Base-by-base conservation (phyloP, 1,140 invertebrate species). In the Caenorhabditis brenneri region DNA sequence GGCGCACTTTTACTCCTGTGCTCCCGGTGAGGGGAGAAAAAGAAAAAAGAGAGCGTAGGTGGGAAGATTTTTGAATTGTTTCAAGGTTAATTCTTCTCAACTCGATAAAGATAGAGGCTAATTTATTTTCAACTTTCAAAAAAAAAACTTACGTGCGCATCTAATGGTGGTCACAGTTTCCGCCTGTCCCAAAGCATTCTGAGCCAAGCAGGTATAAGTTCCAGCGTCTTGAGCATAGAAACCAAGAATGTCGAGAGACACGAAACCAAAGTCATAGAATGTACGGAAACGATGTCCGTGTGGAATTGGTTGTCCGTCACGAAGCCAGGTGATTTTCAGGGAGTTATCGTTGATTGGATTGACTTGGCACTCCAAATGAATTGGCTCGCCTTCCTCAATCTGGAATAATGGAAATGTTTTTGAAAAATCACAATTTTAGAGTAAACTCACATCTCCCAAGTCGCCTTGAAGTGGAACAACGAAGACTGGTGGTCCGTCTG, bases 281-380 rank as follows among this genome's bases (percentile, higher is more conserved):
- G 95, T 96, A 88, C 94, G 94, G 92, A 97, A 97, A 88, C 96
- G 93, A 10, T 96, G 96, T 55, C 93, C 90, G 81, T 86, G 84
- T 10, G 87, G 89, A 53, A 91, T 48, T 12, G 90, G 89, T 7
- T 84, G 78, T 39, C 88, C 90, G 80, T 90, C 85, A 24, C 84
- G 82, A 9, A 90, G 97, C 97, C 97, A 99, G 92, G 98, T 96
- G 80, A 99, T 96, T 91, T 94, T 95, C 87, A 99, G 93, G 87
- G 96, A 95, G 1, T 96, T 94, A 91, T 99, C 97, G 89, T 97
- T 97, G 85, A 98, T 95, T 15, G 97, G 97, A 88, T 97, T 95
- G 22, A 99, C 94, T 81, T 96, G 94, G 89, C 95, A 97, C 93
- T 99, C 97, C 86, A 99, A 93, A 92, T 98, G 96, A 85, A 95